Evolutionary conservation across 2,113 vertebrate genomes (phyloP).

Genomic region (Phoenicopterus ruber): DNA sequence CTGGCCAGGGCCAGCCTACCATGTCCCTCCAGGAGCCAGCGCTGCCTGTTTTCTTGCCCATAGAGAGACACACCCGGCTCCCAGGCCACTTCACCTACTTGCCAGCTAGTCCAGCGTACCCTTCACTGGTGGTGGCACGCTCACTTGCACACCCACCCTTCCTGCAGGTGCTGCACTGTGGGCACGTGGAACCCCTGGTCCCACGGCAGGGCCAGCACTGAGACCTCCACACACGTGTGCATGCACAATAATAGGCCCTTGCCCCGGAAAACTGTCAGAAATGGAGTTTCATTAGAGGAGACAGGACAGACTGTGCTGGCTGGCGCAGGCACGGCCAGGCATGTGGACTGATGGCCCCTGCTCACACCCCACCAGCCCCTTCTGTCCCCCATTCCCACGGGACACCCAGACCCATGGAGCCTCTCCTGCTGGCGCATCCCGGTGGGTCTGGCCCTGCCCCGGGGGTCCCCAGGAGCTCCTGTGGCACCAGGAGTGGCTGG

Average conservation of each 20-base stretch:
- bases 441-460: background rate
- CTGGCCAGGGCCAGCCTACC: background rate
- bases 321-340: background rate
- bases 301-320: background rate
- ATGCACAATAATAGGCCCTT: background rate
- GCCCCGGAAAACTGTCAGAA: fast-evolving
- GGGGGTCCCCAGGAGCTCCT: background rate
- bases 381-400: background rate
- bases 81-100: background rate
- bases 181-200: fast-evolving
- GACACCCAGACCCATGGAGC: background rate
- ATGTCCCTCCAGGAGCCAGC: background rate
- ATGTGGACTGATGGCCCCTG: background rate
- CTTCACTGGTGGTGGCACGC: background rate
- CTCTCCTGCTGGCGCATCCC: fast-evolving
- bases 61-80: background rate
- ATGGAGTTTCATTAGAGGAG: background rate
- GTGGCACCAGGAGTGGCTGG: background rate
- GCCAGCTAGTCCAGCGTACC: background rate
- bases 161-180: background rate
- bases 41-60: fast-evolving
- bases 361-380: background rate
- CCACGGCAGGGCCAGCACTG: background rate
- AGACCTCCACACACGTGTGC: fast-evolving
- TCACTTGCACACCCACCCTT: background rate